phyloP scores from a whole-genome alignment of 2,888 invertebrate genomes.

The Nudaria mundana region DNA sequence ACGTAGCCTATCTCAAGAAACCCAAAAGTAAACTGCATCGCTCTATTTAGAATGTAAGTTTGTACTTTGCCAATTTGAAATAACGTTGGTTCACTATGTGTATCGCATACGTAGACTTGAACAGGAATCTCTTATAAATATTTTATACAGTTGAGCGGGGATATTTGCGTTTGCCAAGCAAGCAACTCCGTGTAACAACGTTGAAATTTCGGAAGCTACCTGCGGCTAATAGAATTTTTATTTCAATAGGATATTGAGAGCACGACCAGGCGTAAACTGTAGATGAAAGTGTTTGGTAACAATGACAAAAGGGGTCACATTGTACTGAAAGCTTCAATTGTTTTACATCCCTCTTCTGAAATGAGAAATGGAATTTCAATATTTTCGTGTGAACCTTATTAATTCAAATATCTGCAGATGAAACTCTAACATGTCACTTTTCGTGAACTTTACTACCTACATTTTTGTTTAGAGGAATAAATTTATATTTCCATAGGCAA shows the following conservation, averaged over 20 bases:
- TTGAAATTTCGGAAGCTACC: slow-evolving; percentile 43
- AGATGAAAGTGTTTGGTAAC: slow-evolving; percentile 27
- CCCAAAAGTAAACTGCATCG: slow-evolving; percentile 41
- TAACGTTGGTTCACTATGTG: slow-evolving; percentile 44
- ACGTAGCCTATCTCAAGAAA: slow-evolving; percentile 9
- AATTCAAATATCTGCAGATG: no score
- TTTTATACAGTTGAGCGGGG: slow-evolving; percentile 54
- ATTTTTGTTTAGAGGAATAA: no score
- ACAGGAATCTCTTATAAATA: slow-evolving; percentile 66
- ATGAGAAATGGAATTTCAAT: slow-evolving; percentile 10
- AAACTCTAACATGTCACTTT: no score
- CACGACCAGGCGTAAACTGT: slow-evolving; percentile 21
- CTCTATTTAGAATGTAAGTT: slow-evolving; percentile 28
- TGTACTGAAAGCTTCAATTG: slow-evolving; percentile 24
- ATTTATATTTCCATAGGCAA: no score
- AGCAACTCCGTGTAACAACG: slow-evolving; percentile 44
- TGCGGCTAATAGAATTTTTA: slow-evolving; percentile 58
- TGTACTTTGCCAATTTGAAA: slow-evolving; percentile 45
- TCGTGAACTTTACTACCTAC: no score
- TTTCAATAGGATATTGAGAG: slow-evolving; percentile 47
- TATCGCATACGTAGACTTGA: slow-evolving; percentile 47
- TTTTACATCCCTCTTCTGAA: slow-evolving; percentile 20
- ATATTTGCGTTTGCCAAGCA: slow-evolving; percentile 55
- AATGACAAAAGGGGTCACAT: slow-evolving; percentile 17
- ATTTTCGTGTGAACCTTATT: slow-evolving; percentile 1